Conservation (phyloP, 2,113 vertebrate genomes). For the Dicentrarchus labrax region DNA sequence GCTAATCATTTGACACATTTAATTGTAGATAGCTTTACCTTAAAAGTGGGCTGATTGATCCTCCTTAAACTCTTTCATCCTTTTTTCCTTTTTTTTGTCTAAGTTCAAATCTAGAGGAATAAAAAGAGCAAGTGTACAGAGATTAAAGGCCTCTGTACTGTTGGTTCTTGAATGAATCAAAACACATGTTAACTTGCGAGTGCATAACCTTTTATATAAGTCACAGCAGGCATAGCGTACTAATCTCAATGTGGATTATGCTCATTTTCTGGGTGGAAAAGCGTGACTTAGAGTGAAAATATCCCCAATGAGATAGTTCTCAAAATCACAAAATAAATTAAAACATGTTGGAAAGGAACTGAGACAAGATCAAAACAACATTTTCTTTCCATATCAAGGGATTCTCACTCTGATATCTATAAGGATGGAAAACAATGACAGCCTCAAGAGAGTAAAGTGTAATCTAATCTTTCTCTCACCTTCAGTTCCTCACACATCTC, state of each 20-base stretch:
- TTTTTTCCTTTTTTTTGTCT: background rate
- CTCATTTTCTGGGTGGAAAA: background rate
- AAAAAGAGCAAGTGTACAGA: background rate
- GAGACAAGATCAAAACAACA: background rate
- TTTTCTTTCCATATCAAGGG: background rate
- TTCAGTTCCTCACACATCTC: background rate
- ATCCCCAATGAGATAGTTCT: background rate
- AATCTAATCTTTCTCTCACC: background rate
- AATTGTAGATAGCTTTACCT: background rate
- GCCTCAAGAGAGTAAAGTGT: background rate
- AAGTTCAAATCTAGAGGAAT: background rate
- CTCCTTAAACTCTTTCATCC: background rate
- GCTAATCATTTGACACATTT: background rate
- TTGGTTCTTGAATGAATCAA: background rate
- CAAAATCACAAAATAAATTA: background rate
- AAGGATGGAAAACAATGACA: background rate
- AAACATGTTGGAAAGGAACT: background rate
- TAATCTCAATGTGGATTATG: background rate
- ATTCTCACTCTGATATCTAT: background rate
- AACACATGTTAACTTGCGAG: background rate
- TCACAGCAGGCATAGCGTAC: background rate
- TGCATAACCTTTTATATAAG: background rate
- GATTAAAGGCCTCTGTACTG: background rate
- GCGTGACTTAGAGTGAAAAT: constrained; percentile 1
- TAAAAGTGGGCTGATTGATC: too few species aligned